These are phyloP conservation scores for Prionailurus viverrinus DNA, from an alignment of 2,113 vertebrate genomes.

Conservation along the genomic window DNA sequence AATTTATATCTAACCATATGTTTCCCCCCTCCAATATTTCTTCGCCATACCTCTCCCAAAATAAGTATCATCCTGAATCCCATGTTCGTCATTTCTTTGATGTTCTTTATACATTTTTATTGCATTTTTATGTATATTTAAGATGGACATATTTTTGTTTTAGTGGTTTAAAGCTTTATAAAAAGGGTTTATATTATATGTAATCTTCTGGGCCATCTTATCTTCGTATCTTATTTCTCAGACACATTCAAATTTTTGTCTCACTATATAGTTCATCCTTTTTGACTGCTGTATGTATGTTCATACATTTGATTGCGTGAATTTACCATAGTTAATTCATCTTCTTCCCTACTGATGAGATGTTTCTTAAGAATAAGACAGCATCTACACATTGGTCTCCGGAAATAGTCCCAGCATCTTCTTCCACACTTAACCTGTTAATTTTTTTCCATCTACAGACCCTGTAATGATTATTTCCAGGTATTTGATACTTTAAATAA, in stretches of 20 bases:
- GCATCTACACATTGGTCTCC: not conserved
- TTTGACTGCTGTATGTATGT: not conserved
- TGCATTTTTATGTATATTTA: not conserved
- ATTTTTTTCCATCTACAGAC: not conserved
- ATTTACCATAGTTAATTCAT: not conserved
- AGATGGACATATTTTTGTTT: not conserved
- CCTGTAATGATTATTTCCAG: not conserved
- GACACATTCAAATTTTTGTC: not conserved
- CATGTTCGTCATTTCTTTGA: not conserved
- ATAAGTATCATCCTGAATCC: not conserved
- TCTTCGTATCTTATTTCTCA: not conserved
- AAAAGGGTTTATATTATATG: not conserved
- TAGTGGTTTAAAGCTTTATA: not conserved
- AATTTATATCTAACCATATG: not conserved
- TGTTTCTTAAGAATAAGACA: not conserved
- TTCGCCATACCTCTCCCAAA: not conserved
- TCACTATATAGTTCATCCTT: not conserved
- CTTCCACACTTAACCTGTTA: not conserved
- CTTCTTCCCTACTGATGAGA: not conserved
- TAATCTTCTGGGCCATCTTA: not conserved
- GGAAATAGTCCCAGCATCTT: not conserved
- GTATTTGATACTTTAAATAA: not conserved
- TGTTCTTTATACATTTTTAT: not conserved
- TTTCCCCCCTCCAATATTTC: not conserved
- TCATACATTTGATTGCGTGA: not conserved